phyloP scores from a whole-genome alignment of 2,797 vertebrate species.

The Cirrhinus molitorella region DNA sequence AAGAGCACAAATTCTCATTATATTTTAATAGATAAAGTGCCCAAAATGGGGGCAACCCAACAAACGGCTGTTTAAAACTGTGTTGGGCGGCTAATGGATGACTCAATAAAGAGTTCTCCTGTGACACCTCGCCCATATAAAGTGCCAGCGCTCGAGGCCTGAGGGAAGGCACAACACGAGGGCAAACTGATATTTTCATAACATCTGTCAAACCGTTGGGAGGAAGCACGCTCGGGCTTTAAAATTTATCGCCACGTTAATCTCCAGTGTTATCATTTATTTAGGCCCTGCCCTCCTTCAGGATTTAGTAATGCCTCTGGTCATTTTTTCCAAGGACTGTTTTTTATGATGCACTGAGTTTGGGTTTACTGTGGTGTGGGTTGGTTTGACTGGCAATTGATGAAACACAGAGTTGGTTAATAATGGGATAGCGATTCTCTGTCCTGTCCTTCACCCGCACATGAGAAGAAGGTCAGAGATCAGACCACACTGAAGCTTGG shows the following conservation, averaged over 20 bases:
- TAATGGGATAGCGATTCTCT: constrained; percentile 46
- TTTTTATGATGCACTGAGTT: constrained; percentile 19
- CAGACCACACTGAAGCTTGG: background rate
- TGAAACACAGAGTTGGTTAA: constrained; percentile 48
- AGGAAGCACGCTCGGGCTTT: constrained; percentile 58
- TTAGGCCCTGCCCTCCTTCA: constrained; percentile 49
- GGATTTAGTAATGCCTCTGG: constrained; percentile 36
- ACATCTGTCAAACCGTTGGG: constrained; percentile 67
- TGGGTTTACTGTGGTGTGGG: background rate
- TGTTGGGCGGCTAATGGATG: constrained; percentile 58
- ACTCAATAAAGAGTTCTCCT: constrained; percentile 52
- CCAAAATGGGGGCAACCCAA: constrained; percentile 61
- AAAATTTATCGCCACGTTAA: constrained; percentile 61
- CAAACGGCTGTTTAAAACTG: constrained; percentile 60
- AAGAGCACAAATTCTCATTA: constrained; percentile 34
- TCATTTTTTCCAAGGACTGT: constrained; percentile 36
- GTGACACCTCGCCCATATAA: constrained; percentile 47
- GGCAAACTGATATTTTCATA: constrained; percentile 72
- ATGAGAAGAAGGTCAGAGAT: constrained; percentile 34
- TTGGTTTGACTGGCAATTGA: constrained; percentile 24
- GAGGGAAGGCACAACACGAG: constrained; percentile 70
- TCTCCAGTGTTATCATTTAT: constrained; percentile 57
- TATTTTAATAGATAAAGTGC: constrained; percentile 57
- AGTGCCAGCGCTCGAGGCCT: constrained; percentile 59
- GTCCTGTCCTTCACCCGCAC: constrained; percentile 45